phyloP scores from a whole-genome alignment of 2,888 invertebrate genomes.

The Cephalotes varians region DNA sequence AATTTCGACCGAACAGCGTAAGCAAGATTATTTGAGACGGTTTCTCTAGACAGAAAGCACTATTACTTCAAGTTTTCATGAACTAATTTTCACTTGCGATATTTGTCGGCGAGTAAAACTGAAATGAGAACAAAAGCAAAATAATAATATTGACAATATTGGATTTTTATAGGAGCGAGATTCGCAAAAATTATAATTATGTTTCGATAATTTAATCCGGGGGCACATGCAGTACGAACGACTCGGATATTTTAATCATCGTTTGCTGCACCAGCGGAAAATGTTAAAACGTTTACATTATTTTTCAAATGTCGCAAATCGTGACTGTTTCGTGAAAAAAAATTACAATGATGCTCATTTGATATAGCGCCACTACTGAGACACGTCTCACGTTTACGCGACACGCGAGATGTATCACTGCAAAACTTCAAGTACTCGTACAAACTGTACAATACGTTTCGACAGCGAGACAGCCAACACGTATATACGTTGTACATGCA shows the following conservation, averaged over 20 bases:
- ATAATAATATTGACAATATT: neutral
- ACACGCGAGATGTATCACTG: slow-evolving; percentile 65
- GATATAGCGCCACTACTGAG: neutral
- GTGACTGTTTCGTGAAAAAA: neutral
- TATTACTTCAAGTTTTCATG: slow-evolving; percentile 12
- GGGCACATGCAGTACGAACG: neutral
- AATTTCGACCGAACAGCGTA: slow-evolving; percentile 52
- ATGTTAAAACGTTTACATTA: neutral
- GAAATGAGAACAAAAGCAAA: neutral
- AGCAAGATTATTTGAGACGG: slow-evolving; percentile 38
- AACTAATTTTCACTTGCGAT: neutral
- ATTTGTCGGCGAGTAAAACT: neutral
- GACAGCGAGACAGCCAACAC: slow-evolving; percentile 64
- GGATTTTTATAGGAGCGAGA: neutral
- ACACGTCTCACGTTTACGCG: neutral
- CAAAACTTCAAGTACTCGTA: slow-evolving; percentile 79
- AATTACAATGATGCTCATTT: neutral
- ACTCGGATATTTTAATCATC: neutral
- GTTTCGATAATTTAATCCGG: neutral
- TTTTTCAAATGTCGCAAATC: neutral
- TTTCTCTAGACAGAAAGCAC: slow-evolving; percentile 2
- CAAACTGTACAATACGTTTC: slow-evolving; percentile 79
- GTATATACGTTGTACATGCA: slow-evolving; percentile 56
- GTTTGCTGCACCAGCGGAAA: neutral
- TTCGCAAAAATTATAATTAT: neutral